phyloP scores from a whole-genome alignment of 1,140 invertebrate species.

The Drosophila pachea region DNA sequence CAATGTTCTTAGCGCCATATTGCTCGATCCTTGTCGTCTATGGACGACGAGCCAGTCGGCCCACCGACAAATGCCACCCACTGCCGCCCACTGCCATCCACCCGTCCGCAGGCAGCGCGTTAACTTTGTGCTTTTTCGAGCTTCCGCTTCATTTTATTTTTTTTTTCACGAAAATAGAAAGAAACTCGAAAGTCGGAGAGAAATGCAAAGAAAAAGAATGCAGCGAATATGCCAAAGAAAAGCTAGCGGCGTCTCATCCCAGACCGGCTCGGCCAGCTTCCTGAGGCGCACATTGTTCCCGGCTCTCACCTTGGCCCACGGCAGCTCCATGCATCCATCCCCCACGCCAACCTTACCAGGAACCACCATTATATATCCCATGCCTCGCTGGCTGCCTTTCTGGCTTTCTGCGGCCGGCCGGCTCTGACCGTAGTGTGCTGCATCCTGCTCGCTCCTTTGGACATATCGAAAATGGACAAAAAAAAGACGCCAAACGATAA shows the following conservation, averaged over 20 bases:
- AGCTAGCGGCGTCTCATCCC: conserved; percentile 46
- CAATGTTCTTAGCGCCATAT: conserved; percentile 76
- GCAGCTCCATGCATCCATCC: conserved; percentile 34
- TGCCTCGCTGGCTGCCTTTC: conserved; percentile 53
- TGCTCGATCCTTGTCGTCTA: conserved; percentile 44
- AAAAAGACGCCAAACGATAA: conserved; percentile 30
- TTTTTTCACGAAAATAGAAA: conserved; percentile 32
- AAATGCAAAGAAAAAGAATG: conserved; percentile 30
- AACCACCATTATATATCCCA: background rate
- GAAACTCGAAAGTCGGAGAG: background rate
- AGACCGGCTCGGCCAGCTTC: conserved; percentile 17
- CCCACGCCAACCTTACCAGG: background rate
- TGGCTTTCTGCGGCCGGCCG: conserved; percentile 52
- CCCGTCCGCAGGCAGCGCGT: conserved; percentile 44
- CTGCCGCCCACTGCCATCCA: background rate
- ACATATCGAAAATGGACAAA: conserved; percentile 25
- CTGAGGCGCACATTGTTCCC: conserved; percentile 46
- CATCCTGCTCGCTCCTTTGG: conserved; percentile 32
- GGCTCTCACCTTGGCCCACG: conserved; percentile 50
- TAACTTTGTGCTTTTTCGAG: conserved; percentile 75
- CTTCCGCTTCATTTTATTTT: conserved; percentile 72
- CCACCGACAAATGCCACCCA: conserved; percentile 7
- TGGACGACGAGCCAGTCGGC: background rate
- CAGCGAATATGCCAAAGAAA: conserved; percentile 54
- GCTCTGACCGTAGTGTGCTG: conserved; percentile 12